Conservation (phyloP, 2,797 vertebrate species). For the Fistularia commersonii region DNA sequence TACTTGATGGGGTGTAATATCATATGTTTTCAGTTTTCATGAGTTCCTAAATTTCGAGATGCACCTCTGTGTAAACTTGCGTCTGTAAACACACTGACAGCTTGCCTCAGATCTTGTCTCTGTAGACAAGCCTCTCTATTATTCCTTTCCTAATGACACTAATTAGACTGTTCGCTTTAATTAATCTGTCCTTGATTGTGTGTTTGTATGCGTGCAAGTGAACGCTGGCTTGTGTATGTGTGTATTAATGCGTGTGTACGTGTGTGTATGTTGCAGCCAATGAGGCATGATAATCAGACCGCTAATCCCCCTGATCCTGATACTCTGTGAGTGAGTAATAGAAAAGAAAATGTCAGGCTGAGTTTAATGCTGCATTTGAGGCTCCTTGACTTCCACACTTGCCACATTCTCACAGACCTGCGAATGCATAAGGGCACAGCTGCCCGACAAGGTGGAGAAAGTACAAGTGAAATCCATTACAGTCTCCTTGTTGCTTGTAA, state of each 20-base stretch:
- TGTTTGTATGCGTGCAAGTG: conserved; percentile 33
- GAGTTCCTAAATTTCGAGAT: no score
- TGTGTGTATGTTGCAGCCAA: conserved; percentile 9
- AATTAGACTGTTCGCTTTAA: conserved; percentile 73
- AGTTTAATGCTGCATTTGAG: conserved; percentile 9
- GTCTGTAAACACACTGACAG: conserved; percentile 45
- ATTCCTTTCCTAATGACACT: conserved; percentile 66
- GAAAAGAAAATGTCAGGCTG: conserved; percentile 35
- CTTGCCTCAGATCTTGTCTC: conserved; percentile 37
- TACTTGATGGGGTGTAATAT: no score
- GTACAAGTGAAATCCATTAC: conserved; percentile 47
- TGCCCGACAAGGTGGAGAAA: conserved; percentile 32
- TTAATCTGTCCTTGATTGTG: conserved; percentile 64
- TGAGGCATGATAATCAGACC: conserved; percentile 50
- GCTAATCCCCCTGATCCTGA: conserved; percentile 41
- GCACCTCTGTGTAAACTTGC: conserved; percentile 3
- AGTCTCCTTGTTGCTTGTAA: conserved; percentile 39
- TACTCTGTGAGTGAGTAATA: conserved; percentile 25
- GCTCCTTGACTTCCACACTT: conserved; percentile 1
- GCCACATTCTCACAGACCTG: conserved; percentile 10
- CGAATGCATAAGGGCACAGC: conserved; percentile 6
- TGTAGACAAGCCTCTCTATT: conserved; percentile 54
- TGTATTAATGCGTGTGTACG: conserved; percentile 5
- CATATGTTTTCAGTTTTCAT: no score
- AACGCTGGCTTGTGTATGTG: conserved; percentile 11